Conservation (phyloP, 2,797 vertebrate genomes). For the Mus minutoides region DNA sequence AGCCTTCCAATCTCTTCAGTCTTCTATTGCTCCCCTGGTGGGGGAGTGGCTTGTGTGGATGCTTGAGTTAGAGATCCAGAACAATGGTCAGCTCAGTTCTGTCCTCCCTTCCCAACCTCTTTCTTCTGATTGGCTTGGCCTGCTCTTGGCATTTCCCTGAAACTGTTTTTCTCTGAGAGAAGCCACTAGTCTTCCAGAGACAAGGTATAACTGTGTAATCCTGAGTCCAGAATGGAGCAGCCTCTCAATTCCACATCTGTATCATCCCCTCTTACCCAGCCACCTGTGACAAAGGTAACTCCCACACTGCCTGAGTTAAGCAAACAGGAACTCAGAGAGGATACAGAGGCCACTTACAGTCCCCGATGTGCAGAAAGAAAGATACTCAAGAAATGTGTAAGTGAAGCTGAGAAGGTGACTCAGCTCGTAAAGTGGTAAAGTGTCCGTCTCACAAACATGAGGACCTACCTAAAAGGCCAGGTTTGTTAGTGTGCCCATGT, state of each 20-base stretch:
- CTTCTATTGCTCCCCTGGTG: neutral
- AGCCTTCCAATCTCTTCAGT: neutral
- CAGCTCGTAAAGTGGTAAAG: neutral
- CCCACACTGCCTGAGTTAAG: neutral
- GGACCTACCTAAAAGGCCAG: neutral
- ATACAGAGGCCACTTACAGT: neutral
- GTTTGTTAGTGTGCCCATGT: neutral
- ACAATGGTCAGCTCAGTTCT: neutral
- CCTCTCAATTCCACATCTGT: neutral
- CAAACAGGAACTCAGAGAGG: slow-evolving; percentile 3
- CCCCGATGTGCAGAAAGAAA: neutral
- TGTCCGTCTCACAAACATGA: neutral
- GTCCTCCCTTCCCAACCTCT: neutral
- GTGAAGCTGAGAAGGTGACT: neutral
- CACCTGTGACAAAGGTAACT: neutral
- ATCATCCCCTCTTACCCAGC: neutral
- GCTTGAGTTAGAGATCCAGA: neutral
- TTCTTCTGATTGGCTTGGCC: neutral
- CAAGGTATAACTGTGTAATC: neutral
- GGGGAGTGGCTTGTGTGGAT: neutral
- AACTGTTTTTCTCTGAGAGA: neutral
- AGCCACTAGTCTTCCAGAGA: neutral
- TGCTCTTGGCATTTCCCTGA: neutral
- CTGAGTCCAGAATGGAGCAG: slow-evolving; percentile 38
- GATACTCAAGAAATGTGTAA: neutral